Percentiles rank a stretch among this genome's conserved stretches.
Evolutionary conservation across 2,888 invertebrate genomes (phyloP).

Genomic region (Drosophila neotestacea): DNA sequence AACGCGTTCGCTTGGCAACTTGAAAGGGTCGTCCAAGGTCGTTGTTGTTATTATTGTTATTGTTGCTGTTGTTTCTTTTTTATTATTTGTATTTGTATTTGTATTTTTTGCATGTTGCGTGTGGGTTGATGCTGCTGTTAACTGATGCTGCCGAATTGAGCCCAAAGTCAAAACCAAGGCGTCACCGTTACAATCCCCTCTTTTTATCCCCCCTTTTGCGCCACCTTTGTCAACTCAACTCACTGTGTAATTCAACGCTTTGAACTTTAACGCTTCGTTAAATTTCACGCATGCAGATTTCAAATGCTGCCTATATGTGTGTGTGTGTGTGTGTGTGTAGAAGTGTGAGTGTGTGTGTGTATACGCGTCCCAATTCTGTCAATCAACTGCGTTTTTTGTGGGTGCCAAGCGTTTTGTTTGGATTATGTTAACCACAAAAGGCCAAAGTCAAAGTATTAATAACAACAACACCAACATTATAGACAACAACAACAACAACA

Average conservation of each 20-base stretch:
- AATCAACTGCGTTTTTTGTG: slow-evolving; percentile 80
- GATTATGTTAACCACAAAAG: slow-evolving; percentile 77
- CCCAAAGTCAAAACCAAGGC: slow-evolving; percentile 62
- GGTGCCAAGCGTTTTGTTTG: slow-evolving; percentile 81
- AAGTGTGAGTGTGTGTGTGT: slow-evolving; percentile 24
- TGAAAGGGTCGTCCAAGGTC: slow-evolving; percentile 55
- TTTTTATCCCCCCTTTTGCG: no score
- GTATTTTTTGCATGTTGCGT: slow-evolving; percentile 24
- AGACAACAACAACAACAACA: slow-evolving; percentile 9
- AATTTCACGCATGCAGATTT: slow-evolving; percentile 80
- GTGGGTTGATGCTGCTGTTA: slow-evolving; percentile 26
- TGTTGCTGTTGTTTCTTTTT: neutral
- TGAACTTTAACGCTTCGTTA: slow-evolving; percentile 82
- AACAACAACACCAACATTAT: slow-evolving; percentile 27
- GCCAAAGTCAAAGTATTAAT: slow-evolving; percentile 79
- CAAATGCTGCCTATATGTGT: slow-evolving; percentile 44
- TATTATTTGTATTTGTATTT: slow-evolving; percentile 3
- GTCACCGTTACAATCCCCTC: slow-evolving; percentile 8
- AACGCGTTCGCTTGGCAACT: slow-evolving; percentile 25
- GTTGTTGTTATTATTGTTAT: slow-evolving; percentile 2
- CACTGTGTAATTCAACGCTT: slow-evolving; percentile 73
- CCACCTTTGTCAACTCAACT: slow-evolving; percentile 12
- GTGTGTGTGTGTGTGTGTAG: slow-evolving; percentile 14
- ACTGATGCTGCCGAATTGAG: slow-evolving; percentile 40
- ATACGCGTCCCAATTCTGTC: slow-evolving; percentile 78